Conservation (phyloP, 1,140 invertebrate genomes). For the Sitobion miscanthi region DNA sequence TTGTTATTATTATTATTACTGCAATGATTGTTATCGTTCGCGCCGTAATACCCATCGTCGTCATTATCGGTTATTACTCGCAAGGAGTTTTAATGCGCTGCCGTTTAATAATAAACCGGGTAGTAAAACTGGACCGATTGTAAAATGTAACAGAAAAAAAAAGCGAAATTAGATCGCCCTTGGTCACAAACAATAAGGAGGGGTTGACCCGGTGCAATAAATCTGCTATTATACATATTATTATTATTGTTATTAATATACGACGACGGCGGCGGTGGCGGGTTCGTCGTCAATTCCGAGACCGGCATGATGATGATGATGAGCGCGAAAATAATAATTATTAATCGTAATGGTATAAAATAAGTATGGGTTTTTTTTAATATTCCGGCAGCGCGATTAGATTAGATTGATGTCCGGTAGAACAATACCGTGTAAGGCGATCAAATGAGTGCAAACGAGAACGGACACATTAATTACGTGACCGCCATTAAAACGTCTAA, state of each 20-base stretch:
- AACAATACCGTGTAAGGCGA: background rate
- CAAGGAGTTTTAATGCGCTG: constrained; percentile 45
- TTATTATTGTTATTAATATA: background rate
- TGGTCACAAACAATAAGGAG: constrained; percentile 15
- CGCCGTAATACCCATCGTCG: background rate
- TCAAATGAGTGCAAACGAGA: background rate
- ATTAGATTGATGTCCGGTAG: constrained; percentile 4
- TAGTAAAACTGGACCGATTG: constrained; percentile 48
- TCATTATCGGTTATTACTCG: constrained; percentile 52
- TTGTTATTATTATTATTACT: background rate
- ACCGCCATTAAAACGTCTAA: background rate
- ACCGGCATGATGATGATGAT: constrained; percentile 19
- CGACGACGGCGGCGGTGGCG: background rate
- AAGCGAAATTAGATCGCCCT: constrained; percentile 47
- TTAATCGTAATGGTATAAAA: constrained; percentile 39
- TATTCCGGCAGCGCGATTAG: background rate
- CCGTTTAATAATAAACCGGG: constrained; percentile 55
- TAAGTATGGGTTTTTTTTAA: background rate
- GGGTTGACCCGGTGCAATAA: constrained; percentile 41
- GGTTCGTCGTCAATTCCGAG: background rate
- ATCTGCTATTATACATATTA: background rate
- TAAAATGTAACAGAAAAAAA: constrained; percentile 35
- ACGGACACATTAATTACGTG: constrained; percentile 13
- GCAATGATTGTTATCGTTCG: constrained; percentile 22
- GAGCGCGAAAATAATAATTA: constrained; percentile 22